Conservation (phyloP, 2,797 vertebrate species). For the Huso huso region DNA sequence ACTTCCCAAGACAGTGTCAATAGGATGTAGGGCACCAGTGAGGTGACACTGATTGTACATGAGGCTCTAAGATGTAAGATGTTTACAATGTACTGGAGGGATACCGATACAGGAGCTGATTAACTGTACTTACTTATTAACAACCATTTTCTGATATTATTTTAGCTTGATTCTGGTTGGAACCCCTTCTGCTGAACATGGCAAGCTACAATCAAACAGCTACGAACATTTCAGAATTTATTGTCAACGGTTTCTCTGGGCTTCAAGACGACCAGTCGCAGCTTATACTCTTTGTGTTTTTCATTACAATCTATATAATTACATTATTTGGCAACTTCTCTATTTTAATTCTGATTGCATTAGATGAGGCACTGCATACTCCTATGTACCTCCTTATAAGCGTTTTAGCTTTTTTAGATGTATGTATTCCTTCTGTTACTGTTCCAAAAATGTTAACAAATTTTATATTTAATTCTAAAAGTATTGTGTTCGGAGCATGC, state of each 20-base stretch:
- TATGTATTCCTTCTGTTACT: constrained; percentile 3
- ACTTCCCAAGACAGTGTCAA: too few relatives aligned
- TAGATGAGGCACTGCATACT: neutral
- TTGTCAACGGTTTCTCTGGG: neutral
- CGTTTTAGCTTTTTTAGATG: neutral
- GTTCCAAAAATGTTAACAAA: constrained; percentile 1
- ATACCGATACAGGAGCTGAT: too few relatives aligned
- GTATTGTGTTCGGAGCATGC: neutral
- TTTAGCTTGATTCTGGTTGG: neutral
- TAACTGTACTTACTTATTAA: neutral
- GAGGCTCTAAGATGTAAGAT: neutral
- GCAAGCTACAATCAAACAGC: neutral
- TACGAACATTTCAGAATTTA: constrained; percentile 2
- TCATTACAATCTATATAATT: neutral
- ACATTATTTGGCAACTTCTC: constrained; percentile 2
- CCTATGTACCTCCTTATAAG: neutral
- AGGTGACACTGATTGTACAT: neutral
- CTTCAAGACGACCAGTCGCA: neutral
- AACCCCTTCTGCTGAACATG: neutral
- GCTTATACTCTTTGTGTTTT: neutral
- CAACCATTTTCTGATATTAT: neutral
- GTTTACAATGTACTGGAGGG: neutral
- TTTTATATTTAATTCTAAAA: neutral
- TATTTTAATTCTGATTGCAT: neutral
- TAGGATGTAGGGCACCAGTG: too few relatives aligned